A percentile compares a stretch with the other conserved stretches of the same genome.
phyloP scores from a whole-genome alignment of 2,113 vertebrate genomes.

The Tretioscincus oriximinensis region DNA sequence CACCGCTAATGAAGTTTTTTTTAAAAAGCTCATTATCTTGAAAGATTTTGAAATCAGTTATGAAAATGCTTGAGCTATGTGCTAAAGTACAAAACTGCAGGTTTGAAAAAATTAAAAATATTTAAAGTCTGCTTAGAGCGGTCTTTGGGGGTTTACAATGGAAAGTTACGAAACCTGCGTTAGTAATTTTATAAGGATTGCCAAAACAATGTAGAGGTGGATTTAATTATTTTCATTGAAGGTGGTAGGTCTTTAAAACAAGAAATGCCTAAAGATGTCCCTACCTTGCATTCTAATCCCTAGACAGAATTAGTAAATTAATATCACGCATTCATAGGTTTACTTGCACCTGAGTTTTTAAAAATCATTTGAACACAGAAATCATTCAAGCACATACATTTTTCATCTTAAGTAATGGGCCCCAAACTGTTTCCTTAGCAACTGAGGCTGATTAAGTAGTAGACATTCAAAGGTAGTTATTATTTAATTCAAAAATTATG shows the following conservation, averaged over 20 bases:
- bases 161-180: slow-evolving; percentile 63
- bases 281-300: slow-evolving; percentile 56
- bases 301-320: slow-evolving; percentile 51
- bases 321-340: slow-evolving; percentile 49
- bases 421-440: slow-evolving; percentile 92
- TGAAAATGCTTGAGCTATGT: slow-evolving; percentile 63
- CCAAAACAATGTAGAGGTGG: slow-evolving; percentile 44
- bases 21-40: slow-evolving; percentile 71
- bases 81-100: slow-evolving; percentile 62
- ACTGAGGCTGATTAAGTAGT: slow-evolving; percentile 82
- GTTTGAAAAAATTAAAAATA: slow-evolving; percentile 72
- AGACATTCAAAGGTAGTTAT: slow-evolving; percentile 65
- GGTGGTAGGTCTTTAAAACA: slow-evolving; percentile 55
- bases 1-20: slow-evolving; percentile 76
- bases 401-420: slow-evolving; percentile 88
- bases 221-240: slow-evolving; percentile 55
- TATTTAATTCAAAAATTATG: slow-evolving; percentile 62
- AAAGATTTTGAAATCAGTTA: slow-evolving; percentile 56
- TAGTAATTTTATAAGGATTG: slow-evolving; percentile 57
- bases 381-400: slow-evolving; percentile 73
- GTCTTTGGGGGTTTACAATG: slow-evolving; percentile 61
- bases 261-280: slow-evolving; percentile 58
- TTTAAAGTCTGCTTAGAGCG: slow-evolving; percentile 68
- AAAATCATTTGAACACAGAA: slow-evolving; percentile 52
- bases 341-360: slow-evolving; percentile 49